Percentiles rank a stretch among this genome's conserved stretches.
Evolutionary conservation across 2,888 invertebrate species (phyloP).

Genomic region (Allacma fusca): DNA sequence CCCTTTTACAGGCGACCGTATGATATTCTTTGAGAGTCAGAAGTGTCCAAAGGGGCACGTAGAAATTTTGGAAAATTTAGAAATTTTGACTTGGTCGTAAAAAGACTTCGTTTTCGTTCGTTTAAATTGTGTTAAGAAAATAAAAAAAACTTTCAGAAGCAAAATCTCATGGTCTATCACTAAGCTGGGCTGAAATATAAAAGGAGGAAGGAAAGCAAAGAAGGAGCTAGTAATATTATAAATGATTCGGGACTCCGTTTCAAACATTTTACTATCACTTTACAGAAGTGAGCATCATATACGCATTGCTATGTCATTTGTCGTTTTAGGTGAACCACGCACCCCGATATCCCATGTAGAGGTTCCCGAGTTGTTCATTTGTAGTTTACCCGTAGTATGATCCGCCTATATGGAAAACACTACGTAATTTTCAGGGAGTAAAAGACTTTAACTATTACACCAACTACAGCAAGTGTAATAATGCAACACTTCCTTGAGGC

Average conservation of each 20-base stretch:
- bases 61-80: background rate
- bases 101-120: constrained; percentile 8
- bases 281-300: background rate
- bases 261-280: background rate
- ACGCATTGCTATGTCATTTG: background rate
- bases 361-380: too few relatives aligned
- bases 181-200: background rate
- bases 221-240: background rate
- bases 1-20: too few relatives aligned
- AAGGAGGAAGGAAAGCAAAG: background rate
- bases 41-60: too few relatives aligned
- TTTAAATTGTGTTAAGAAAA: background rate
- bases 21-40: too few relatives aligned
- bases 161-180: background rate
- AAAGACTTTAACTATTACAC: too few relatives aligned
- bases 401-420: too few relatives aligned
- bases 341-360: too few relatives aligned
- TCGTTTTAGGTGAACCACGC: too few relatives aligned
- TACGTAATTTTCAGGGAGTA: too few relatives aligned
- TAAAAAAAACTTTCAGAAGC: constrained; percentile 5
- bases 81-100: background rate
- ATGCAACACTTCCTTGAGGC: background rate
- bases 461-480: background rate
- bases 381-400: too few relatives aligned
- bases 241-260: background rate